Base-by-base conservation (phyloP, 2,113 vertebrate genomes). In the Thinocorus orbignyianus region DNA sequence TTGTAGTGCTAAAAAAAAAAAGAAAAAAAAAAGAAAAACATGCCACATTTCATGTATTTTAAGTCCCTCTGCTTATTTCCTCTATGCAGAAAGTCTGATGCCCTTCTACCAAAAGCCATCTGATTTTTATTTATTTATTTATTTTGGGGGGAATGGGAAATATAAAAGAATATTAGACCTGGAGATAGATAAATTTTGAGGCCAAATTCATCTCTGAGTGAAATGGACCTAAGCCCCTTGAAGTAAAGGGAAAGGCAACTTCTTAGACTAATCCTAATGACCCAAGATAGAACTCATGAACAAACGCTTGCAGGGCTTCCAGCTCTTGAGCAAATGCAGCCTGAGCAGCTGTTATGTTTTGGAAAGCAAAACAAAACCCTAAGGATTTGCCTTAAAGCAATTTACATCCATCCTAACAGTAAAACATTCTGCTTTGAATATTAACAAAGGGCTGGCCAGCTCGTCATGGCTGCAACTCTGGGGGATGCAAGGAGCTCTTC, bases 211-310 rank as follows among this genome's bases (percentile, higher is more conserved):
- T 74, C 81, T 81, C 30, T 2, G 28, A 79, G 9, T n/a, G 46
- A 87, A 85, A 87, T 7, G 11, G 69, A 66, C 65, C 52, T 61
- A 92, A 95, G 49, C 17, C 54, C 37, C 85, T 62, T 72, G 61
- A 76, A 92, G 77, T 13, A 74, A 93, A 76, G 72, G 80, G 77
- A 0, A 0, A 87, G 81, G 73, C 80, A 81, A 57, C 76, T 79
- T 30, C 83, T 94, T 69, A 65, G 72, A 81, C 80, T 96, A 95
- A 93, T 88, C 72, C 42, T 81, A 81, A 96, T 51, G 87, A 96
- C 39, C 55, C 31, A 84, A 81, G 52, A 11, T 57, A 90, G 74
- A 87, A 66, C 22, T 94, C 30, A 35, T 6, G 60, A 89, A 60
- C 80, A 89, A 92, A 71, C 48, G 24, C 64, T 83, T 60, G 48